Conservation (phyloP, 30 jellyfish, hydroid and myxozoan genomes). For the Turritopsis rubra region DNA sequence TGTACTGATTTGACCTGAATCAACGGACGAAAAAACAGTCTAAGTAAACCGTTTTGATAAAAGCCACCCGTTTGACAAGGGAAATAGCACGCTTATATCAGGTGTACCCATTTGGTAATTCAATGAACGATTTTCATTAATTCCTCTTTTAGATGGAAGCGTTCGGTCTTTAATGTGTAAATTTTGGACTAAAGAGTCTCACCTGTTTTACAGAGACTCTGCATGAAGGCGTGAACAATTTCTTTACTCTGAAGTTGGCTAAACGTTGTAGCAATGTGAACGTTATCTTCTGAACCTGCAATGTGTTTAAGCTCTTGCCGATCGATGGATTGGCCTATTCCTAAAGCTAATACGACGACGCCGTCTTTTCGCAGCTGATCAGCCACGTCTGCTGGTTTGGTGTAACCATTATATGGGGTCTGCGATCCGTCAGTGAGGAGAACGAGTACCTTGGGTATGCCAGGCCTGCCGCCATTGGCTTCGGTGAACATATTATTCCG, state of each 20-base stretch:
- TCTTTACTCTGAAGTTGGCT: slow-evolving; percentile 5
- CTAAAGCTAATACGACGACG: slow-evolving; percentile 38
- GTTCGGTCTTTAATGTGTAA: no score
- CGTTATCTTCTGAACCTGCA: slow-evolving; percentile 30
- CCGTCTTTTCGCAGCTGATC: slow-evolving; percentile 32
- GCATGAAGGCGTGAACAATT: neutral
- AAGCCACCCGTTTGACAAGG: no score
- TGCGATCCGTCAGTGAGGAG: slow-evolving; percentile 64
- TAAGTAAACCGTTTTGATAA: no score
- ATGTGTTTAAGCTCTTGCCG: slow-evolving; percentile 29
- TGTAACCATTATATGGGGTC: slow-evolving; percentile 31
- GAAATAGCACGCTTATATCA: no score
- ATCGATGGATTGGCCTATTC: slow-evolving; percentile 48
- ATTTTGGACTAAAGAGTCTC: no score
- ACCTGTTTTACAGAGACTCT: neutral
- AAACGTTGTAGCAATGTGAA: neutral
- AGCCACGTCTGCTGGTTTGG: slow-evolving; percentile 36
- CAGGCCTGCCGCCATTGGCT: slow-evolving; percentile 46
- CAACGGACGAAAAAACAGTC: neutral
- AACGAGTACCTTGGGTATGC: slow-evolving; percentile 34
- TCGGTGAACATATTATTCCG: slow-evolving; percentile 19
- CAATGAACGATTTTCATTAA: no score
- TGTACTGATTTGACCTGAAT: neutral
- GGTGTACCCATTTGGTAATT: no score
- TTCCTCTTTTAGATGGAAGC: no score